Evolutionary conservation across 2,888 invertebrate genomes (phyloP).

Genomic region (Neelides folsomi): DNA sequence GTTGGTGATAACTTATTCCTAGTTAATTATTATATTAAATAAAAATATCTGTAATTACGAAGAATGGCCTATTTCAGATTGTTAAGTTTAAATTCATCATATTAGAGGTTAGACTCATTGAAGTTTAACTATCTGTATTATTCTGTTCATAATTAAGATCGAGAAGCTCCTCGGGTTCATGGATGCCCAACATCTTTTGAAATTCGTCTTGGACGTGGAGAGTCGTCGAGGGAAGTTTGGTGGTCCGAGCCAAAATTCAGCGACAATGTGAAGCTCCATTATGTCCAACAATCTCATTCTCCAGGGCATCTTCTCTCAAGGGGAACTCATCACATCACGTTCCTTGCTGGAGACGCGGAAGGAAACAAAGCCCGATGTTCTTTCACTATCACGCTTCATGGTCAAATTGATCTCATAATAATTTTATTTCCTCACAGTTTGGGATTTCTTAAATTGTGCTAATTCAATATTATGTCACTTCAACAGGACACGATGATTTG

Average conservation of each 20-base stretch:
- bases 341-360: conserved; percentile 51
- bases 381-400: conserved; percentile 49
- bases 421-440: not conserved
- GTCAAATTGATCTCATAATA: conserved; percentile 36
- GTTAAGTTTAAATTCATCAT: no score
- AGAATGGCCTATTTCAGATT: not conserved
- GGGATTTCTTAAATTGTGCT: not conserved
- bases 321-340: conserved; percentile 50
- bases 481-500: conserved; percentile 32
- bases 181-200: conserved; percentile 52
- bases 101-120: no score
- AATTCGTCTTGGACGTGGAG: conserved; percentile 44
- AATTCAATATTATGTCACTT: not conserved
- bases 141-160: no score
- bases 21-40: not conserved
- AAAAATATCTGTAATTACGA: not conserved
- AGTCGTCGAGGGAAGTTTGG: conserved; percentile 44
- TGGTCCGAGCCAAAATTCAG: conserved; percentile 54
- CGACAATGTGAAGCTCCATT: conserved; percentile 46
- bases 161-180: conserved; percentile 45
- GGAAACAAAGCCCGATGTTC: conserved; percentile 51
- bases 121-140: no score
- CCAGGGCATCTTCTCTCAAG: conserved; percentile 49
- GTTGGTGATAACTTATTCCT: conserved; percentile 37
- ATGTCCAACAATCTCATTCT: conserved; percentile 39